Evolutionary conservation across 2,888 invertebrate genomes (phyloP).

Genomic region (Phyllotreta cruciferae): DNA sequence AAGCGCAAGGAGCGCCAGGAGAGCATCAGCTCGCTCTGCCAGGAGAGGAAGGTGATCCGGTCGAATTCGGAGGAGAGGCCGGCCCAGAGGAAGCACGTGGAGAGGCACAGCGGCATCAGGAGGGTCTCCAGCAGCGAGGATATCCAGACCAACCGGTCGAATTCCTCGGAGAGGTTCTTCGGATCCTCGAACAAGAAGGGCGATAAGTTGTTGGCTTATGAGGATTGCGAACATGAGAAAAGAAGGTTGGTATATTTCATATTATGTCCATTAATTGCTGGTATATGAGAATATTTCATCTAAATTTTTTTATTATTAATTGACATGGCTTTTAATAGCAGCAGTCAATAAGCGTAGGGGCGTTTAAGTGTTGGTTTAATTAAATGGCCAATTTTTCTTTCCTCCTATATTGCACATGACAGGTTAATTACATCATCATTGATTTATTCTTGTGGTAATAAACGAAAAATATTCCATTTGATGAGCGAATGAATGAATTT

Average conservation of each 20-base stretch:
- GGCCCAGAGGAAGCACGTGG: slow-evolving; percentile 52
- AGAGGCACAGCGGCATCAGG: slow-evolving; percentile 59
- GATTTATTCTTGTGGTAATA: background rate
- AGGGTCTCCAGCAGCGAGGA: slow-evolving; percentile 72
- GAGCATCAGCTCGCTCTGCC: slow-evolving; percentile 64
- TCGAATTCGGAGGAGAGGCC: slow-evolving; percentile 69
- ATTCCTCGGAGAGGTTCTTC: slow-evolving; percentile 48
- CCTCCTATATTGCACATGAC: too few species aligned
- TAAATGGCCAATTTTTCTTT: too few species aligned
- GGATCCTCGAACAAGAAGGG: slow-evolving; percentile 50
- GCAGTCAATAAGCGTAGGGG: too few species aligned
- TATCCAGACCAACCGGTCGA: slow-evolving; percentile 58
- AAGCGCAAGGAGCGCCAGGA: slow-evolving; percentile 72
- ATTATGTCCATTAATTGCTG: too few species aligned
- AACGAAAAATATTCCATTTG: too few species aligned
- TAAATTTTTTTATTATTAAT: too few species aligned
- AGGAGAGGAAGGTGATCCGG: slow-evolving; percentile 68
- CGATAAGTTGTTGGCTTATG: slow-evolving; percentile 57
- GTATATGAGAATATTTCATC: too few species aligned
- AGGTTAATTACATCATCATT: background rate
- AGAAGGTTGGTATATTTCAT: slow-evolving; percentile 60
- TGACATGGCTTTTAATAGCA: too few species aligned
- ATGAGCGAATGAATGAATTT: too few species aligned
- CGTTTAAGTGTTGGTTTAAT: too few species aligned
- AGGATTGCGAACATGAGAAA: slow-evolving; percentile 69